These are phyloP conservation scores for Equus przewalskii DNA, from an alignment of 2,113 vertebrate species.

Conservation along the genomic window DNA sequence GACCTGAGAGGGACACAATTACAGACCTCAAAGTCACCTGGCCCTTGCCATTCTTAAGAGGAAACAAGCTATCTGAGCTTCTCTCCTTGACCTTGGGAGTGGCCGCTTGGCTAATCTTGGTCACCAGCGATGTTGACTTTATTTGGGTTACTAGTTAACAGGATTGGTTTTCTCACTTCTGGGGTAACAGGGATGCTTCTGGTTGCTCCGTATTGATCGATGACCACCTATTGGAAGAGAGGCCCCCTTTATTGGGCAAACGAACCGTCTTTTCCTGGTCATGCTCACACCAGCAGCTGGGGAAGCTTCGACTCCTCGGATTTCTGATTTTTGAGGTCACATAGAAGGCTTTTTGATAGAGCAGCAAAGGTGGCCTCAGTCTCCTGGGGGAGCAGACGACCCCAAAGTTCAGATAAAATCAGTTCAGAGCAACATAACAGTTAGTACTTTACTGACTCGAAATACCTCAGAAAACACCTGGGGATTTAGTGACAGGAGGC, in stretches of 20 bases:
- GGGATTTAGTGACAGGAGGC: background rate
- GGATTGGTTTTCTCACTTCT: background rate
- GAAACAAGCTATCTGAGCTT: background rate
- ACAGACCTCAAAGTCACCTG: background rate
- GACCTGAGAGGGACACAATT: background rate
- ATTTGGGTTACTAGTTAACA: background rate
- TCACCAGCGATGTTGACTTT: background rate
- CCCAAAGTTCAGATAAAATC: background rate
- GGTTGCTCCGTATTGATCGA: background rate
- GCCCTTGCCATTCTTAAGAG: background rate
- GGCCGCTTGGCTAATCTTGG: background rate
- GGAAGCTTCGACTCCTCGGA: background rate
- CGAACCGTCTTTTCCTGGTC: background rate
- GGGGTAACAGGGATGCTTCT: background rate
- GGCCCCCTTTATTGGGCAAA: background rate
- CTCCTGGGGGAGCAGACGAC: background rate
- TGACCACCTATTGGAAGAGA: background rate
- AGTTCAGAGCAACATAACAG: background rate
- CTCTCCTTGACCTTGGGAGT: background rate
- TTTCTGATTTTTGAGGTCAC: background rate
- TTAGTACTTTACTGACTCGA: background rate
- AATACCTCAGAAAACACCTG: background rate
- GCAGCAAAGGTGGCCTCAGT: background rate
- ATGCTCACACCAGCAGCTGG: background rate
- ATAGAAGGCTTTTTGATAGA: background rate